These are phyloP conservation scores for Alaudala cheleensis DNA, from an alignment of 2,113 vertebrate genomes.

Conservation along the genomic window DNA sequence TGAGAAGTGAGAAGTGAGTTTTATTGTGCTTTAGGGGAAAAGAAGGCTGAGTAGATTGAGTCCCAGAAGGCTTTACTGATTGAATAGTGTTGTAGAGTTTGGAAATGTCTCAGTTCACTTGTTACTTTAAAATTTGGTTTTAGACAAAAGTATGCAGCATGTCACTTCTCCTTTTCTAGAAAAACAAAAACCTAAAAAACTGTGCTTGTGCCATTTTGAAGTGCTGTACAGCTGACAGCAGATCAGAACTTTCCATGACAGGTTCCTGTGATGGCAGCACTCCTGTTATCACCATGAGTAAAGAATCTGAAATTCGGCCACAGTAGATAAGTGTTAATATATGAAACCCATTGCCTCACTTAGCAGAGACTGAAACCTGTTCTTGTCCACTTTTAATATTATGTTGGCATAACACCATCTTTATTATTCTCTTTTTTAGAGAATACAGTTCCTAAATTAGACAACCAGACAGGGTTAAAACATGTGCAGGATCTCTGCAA, in stretches of 20 bases:
- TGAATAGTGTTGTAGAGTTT: background rate
- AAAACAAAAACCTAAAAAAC: background rate
- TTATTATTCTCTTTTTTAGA: background rate
- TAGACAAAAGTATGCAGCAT: background rate
- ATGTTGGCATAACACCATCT: background rate
- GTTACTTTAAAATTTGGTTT: background rate
- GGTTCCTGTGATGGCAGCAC: background rate
- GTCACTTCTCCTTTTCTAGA: background rate
- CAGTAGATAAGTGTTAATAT: background rate
- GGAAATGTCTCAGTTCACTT: background rate
- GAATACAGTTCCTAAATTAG: background rate
- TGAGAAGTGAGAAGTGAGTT: background rate
- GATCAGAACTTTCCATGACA: background rate
- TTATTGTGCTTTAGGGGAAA: background rate
- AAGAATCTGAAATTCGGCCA: background rate
- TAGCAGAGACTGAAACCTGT: background rate
- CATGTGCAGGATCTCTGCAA: background rate
- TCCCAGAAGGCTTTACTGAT: background rate
- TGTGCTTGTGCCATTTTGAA: background rate
- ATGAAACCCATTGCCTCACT: background rate
- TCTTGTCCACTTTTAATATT: background rate
- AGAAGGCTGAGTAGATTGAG: background rate
- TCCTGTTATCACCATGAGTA: background rate
- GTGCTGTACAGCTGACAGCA: background rate
- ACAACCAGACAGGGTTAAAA: background rate